Conservation (phyloP, 2,797 vertebrate species). For the Phrynocephalus guinanensis region DNA sequence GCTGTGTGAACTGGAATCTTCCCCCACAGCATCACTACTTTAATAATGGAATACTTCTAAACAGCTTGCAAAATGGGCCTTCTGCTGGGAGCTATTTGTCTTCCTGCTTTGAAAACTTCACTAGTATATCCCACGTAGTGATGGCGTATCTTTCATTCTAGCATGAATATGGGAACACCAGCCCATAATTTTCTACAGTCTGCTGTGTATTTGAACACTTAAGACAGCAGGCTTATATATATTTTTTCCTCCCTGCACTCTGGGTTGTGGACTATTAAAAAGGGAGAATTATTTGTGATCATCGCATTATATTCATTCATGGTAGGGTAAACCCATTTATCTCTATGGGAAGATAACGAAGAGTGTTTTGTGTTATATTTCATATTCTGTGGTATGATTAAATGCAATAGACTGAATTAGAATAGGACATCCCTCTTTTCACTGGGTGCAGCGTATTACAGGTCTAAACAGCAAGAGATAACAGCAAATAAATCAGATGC, state of each 20-base stretch:
- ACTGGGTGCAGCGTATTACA: constrained; percentile 28
- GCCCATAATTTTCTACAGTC: constrained; percentile 32
- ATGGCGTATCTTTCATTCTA: constrained; percentile 36
- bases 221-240: constrained; percentile 22
- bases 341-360: constrained; percentile 46
- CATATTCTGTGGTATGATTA: constrained; percentile 41
- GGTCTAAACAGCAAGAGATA: constrained; percentile 12
- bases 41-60: constrained; percentile 46
- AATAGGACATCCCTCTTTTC: constrained; percentile 42
- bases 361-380: neutral
- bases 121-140: constrained; percentile 15
- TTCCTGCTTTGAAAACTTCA: constrained; percentile 41
- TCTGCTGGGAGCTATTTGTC: constrained; percentile 52
- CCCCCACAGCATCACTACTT: neutral
- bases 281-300: constrained; percentile 44
- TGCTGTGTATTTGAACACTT: constrained; percentile 34
- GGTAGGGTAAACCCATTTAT: constrained; percentile 19
- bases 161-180: constrained; percentile 45
- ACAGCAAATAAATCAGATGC: constrained; percentile 43
- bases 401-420: constrained; percentile 40
- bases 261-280: constrained; percentile 32
- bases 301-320: constrained; percentile 1
- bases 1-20: constrained; percentile 37
- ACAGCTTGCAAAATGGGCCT: constrained; percentile 10
- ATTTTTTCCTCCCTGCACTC: constrained; percentile 19